Percentiles rank a stretch among this genome's conserved stretches.
These are phyloP conservation scores for Acanthochromis polyacanthus DNA, from an alignment of 2,113 vertebrate genomes.

Conservation along the genomic window DNA sequence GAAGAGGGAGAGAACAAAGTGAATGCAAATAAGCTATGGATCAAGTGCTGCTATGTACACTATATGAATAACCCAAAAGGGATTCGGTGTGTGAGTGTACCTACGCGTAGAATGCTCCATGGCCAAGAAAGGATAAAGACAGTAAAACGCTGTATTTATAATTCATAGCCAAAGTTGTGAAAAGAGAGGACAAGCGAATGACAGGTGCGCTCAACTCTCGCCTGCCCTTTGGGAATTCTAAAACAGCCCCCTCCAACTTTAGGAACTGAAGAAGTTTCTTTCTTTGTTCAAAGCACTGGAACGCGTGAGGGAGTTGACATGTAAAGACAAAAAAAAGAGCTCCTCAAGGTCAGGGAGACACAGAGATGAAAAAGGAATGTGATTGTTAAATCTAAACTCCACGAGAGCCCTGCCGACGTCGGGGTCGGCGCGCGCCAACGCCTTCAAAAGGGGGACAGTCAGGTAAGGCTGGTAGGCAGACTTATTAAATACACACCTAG, in stretches of 20 bases:
- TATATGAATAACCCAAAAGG: conserved; percentile 80
- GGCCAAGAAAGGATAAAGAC: conserved; percentile 50
- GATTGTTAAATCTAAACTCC: conserved; percentile 66
- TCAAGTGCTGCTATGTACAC: conserved; percentile 62
- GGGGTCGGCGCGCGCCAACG: conserved; percentile 21
- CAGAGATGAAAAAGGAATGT: conserved; percentile 20
- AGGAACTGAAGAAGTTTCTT: conserved; percentile 31
- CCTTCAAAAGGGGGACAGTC: conserved; percentile 47
- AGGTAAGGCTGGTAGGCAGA: conserved; percentile 58
- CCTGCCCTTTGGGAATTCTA: conserved; percentile 44
- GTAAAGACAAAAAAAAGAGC: conserved; percentile 1
- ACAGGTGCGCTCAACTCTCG: conserved; percentile 59
- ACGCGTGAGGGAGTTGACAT: conserved; percentile 12
- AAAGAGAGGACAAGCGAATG: conserved; percentile 62
- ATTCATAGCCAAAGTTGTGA: conserved; percentile 74
- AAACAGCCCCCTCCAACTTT: conserved; percentile 35
- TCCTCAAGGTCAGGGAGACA: conserved; percentile 65
- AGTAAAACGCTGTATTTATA: conserved; percentile 66
- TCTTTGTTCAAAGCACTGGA: conserved; percentile 41
- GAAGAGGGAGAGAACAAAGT: conserved; percentile 70
- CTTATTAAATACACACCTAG: conserved; percentile 61
- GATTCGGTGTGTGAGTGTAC: conserved; percentile 34
- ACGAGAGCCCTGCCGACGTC: conserved; percentile 24
- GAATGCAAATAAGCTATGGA: conserved; percentile 76
- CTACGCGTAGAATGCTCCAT: conserved; percentile 13